Evolutionary conservation across 2,888 invertebrate genomes (phyloP).

Genomic region (Megaustenia siamemsis): DNA sequence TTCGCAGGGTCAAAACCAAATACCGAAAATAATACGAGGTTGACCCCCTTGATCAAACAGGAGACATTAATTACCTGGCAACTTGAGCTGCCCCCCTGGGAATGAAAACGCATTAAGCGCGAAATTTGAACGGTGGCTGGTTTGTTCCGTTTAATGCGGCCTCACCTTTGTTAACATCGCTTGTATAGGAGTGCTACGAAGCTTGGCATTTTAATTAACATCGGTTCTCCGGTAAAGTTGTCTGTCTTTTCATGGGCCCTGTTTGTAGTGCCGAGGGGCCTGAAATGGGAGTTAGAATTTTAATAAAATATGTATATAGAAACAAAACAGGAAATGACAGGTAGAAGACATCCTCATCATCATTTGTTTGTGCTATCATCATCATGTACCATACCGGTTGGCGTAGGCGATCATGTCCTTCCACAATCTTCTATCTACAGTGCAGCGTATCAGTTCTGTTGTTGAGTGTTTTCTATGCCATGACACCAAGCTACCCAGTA

Average conservation of each 20-base stretch:
- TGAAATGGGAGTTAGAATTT: no score
- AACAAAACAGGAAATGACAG: no score
- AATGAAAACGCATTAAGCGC: conserved; percentile 18
- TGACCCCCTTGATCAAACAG: conserved; percentile 23
- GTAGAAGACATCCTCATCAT: no score
- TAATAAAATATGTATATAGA: no score
- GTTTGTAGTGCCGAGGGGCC: neutral
- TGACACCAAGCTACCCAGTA: no score
- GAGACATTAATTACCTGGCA: conserved; percentile 19
- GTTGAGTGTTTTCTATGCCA: no score
- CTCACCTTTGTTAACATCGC: neutral
- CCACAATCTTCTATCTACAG: no score
- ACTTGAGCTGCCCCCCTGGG: conserved; percentile 16
- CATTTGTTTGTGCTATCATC: no score
- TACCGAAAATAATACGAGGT: conserved; percentile 1
- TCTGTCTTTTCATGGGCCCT: neutral
- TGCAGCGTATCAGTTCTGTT: no score
- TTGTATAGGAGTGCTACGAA: neutral
- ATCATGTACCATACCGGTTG: no score
- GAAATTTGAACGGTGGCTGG: conserved; percentile 16
- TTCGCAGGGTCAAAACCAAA: neutral
- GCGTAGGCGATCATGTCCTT: no score
- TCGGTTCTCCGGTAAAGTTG: neutral
- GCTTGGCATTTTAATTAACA: conserved; percentile 25
- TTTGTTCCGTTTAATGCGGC: neutral